A percentile compares a stretch with the other conserved stretches of the same genome.
Evolutionary conservation across 2,888 invertebrate species (phyloP).

Genomic region (Eumacrocentrus americanus): DNA sequence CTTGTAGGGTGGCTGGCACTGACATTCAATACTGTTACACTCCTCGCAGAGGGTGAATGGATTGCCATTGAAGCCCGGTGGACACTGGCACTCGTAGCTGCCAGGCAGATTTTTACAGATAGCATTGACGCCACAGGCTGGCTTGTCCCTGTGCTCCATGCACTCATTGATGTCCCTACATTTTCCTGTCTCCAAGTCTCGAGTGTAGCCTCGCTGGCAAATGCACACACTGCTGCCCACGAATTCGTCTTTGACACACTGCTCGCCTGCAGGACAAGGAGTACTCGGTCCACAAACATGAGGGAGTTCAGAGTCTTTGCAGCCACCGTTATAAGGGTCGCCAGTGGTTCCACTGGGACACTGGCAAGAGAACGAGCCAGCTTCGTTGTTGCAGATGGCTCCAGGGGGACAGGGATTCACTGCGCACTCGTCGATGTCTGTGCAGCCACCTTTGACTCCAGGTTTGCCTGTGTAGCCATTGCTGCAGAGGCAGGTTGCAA

Average conservation of each 20-base stretch:
- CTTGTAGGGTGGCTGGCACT: conserved; percentile 87
- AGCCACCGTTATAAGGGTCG: conserved; percentile 81
- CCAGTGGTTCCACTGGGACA: conserved; percentile 84
- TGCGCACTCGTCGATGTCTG: conserved; percentile 88
- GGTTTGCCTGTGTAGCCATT: conserved; percentile 80
- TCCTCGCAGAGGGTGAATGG: conserved; percentile 87
- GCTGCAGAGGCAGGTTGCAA: conserved; percentile 83
- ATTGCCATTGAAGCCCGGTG: conserved; percentile 86
- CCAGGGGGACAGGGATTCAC: conserved; percentile 81
- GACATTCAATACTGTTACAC: conserved; percentile 82
- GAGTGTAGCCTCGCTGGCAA: conserved; percentile 85
- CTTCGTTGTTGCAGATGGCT: conserved; percentile 87
- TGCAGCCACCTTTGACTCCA: conserved; percentile 72
- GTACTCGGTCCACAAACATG: conserved; percentile 75
- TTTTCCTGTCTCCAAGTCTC: conserved; percentile 74
- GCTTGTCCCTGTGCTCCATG: conserved; percentile 73
- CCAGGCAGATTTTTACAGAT: conserved; percentile 92
- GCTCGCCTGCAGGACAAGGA: conserved; percentile 85
- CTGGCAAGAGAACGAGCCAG: conserved; percentile 85
- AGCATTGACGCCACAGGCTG: conserved; percentile 86
- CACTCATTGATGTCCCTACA: conserved; percentile 91
- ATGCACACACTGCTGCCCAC: conserved; percentile 83
- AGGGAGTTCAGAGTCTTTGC: conserved; percentile 69
- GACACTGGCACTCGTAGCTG: conserved; percentile 91
- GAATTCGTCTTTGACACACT: conserved; percentile 79